Evolutionary conservation across 1,140 invertebrate species (phyloP), one percentile per base, ranked within the genome.

Genomic region (Drosophila ironensis): DNA sequence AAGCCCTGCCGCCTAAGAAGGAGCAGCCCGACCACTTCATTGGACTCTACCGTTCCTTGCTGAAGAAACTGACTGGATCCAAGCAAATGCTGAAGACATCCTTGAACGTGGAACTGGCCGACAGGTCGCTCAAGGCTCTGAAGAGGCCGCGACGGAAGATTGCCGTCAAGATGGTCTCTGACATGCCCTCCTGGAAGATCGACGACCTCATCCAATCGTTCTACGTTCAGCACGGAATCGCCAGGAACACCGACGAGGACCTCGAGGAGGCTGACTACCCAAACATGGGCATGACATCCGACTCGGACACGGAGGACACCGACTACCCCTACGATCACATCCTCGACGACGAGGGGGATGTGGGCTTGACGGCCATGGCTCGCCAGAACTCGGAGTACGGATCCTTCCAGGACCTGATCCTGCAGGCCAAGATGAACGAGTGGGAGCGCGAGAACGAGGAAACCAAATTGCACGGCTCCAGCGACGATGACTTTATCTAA

Each of bases 91-190:
- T 88, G 7, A 88, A 88, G 14, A 88, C 84, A 1, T 81, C 84
- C 0, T 42, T 88, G 3, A 84, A 81, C 14, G 84, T 88, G 8
- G 86, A 88, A 28, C 30, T 88, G 19, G 70, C 57, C 16, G 75
- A 88, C 17, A 67, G 45, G 25, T 40, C 78, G 2, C 17, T 24
- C 3, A 81, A 81, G 14, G 28, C 70, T 1, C 30, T 72, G 5
- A 88, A 81, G 11, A 70, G 86, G 16, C 30, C 66, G 1, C 78
- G 80, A 0, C 63, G 86, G 0, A 88, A 86, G 59, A 88, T 88
- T 14, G 76, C 80, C 14, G 72, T 88, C 1, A 81, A 69, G 47
- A 88, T 88, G 86, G 80, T 88, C 6, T 87, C 86, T 4, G 86
- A 88, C 27, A 68, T 88, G 63, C 77, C 86, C 4, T 69, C 80